A percentile compares a stretch with the other conserved stretches of the same genome.
phyloP scores from a whole-genome alignment of 2,888 invertebrate species.

The Aphidoletes aphidimyza region DNA sequence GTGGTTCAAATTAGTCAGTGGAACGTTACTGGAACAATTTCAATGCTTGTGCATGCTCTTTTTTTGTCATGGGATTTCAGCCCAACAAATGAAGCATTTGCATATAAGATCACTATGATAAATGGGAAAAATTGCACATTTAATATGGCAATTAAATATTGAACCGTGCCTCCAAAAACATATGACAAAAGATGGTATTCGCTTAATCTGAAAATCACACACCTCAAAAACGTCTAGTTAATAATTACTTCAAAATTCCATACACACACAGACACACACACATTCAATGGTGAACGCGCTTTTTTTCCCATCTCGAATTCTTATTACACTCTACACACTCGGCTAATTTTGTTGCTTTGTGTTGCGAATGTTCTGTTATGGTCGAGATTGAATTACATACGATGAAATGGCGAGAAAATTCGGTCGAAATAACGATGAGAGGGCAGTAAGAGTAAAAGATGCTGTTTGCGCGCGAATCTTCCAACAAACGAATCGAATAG shows the following conservation, averaged over 20 bases:
- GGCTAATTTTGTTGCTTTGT: background rate
- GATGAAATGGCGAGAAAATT: background rate
- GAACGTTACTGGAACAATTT: too few relatives aligned
- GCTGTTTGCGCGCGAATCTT: background rate
- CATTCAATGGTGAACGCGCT: too few relatives aligned
- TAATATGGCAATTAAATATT: background rate
- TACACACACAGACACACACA: too few relatives aligned
- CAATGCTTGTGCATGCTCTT: too few relatives aligned
- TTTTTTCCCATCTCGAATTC: too few relatives aligned
- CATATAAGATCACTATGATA: background rate
- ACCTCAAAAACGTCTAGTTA: background rate
- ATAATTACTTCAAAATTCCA: background rate
- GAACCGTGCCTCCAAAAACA: background rate
- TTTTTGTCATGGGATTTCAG: too few relatives aligned
- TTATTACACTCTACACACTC: too few relatives aligned
- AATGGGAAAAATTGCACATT: background rate
- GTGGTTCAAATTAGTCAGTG: too few relatives aligned
- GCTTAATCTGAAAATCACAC: background rate
- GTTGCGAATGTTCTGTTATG: background rate
- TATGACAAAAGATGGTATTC: conserved; percentile 14
- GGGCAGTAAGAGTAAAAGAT: background rate
- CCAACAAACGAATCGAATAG: conserved; percentile 13
- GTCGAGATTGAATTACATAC: conserved; percentile 44
- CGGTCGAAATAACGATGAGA: background rate
- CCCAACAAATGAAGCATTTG: too few relatives aligned